phyloP scores from a whole-genome alignment of 2,797 vertebrate genomes.

The Cynopterus sphinx region DNA sequence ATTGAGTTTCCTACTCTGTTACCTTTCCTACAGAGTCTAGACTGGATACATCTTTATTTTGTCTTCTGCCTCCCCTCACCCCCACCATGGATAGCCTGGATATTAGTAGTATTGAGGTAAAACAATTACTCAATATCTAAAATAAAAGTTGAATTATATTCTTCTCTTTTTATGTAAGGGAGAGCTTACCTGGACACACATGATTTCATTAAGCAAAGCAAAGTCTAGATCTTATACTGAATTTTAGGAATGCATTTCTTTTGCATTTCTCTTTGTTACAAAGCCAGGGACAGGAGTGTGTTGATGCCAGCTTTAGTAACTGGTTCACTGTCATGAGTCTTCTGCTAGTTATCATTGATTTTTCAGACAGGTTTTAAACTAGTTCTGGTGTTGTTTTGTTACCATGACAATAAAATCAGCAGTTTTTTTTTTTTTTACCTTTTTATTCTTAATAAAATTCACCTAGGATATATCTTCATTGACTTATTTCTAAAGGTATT shows the following conservation, averaged over 20 bases:
- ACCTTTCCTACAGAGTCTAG: not conserved
- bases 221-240: not conserved
- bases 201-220: not conserved
- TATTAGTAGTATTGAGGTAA: not conserved
- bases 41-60: not conserved
- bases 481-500: not conserved
- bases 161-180: not conserved
- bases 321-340: not conserved
- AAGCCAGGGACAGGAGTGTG: not conserved
- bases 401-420: not conserved
- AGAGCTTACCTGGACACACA: not conserved
- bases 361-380: not conserved
- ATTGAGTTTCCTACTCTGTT: not conserved
- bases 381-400: not conserved
- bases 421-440: not conserved
- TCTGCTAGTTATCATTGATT: not conserved
- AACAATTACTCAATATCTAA: not conserved
- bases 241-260: not conserved
- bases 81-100: accelerated
- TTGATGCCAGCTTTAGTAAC: not conserved
- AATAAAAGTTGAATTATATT: not conserved
- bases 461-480: not conserved
- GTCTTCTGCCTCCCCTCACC: not conserved
- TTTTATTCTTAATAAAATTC: not conserved
- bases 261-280: not conserved